Conservation (phyloP, 92 coral and sea anemone species). For the Parazoanthus swiftii region DNA sequence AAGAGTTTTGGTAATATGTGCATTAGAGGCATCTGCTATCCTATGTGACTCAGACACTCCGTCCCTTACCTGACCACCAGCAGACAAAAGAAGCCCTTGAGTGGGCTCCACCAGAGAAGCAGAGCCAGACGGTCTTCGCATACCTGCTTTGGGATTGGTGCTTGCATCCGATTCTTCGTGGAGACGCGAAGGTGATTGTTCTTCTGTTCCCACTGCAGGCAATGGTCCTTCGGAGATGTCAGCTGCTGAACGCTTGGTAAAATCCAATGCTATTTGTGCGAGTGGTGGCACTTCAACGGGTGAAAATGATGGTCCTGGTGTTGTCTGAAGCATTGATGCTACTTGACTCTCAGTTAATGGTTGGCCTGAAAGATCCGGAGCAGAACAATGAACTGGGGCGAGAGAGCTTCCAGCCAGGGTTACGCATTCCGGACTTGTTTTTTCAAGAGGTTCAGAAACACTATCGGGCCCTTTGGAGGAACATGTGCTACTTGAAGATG, state of each 20-base stretch:
- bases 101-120: not conserved
- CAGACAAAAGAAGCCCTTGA: not conserved
- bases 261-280: not conserved
- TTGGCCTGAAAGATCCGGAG: conserved; percentile 29
- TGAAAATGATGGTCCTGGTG: conserved; percentile 31
- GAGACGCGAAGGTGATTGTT: not conserved
- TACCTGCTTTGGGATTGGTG: not conserved
- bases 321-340: conserved; percentile 37
- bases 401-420: not conserved
- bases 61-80: not conserved
- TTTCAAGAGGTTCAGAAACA: not conserved
- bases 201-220: not conserved
- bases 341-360: conserved; percentile 35
- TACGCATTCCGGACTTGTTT: not conserved
- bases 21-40: not conserved
- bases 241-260: not conserved
- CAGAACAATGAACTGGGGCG: not conserved
- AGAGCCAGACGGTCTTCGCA: not conserved
- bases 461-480: not conserved
- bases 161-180: not conserved
- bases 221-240: not conserved
- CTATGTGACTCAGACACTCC: not conserved
- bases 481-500: not conserved
- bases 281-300: not conserved
- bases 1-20: not conserved